phyloP scores from a whole-genome alignment of 35 echinoderm and acorn worm genomes.

The Hemicentrotus pulcherrimus region DNA sequence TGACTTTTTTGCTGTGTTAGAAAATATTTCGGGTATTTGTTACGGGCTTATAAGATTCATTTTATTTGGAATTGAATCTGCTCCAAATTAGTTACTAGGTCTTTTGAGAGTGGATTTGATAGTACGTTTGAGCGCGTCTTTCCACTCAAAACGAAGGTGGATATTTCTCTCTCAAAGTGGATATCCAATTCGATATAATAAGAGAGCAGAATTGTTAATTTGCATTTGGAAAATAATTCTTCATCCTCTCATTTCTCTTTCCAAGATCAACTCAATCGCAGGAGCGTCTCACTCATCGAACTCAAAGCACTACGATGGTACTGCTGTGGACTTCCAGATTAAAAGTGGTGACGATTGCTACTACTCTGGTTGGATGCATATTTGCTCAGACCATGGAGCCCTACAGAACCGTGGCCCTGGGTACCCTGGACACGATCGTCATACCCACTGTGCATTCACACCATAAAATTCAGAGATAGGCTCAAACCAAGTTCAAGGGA shows the following conservation, averaged over 20 bases:
- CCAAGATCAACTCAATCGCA: conserved; percentile 74
- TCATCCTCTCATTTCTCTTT: not conserved
- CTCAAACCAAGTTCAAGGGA: too few species aligned
- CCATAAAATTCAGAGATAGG: conserved; percentile 40
- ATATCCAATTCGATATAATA: not conserved
- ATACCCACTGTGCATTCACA: conserved; percentile 88
- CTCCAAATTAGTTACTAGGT: too few species aligned
- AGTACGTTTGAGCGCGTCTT: too few species aligned
- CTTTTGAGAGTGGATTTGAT: too few species aligned
- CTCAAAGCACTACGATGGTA: conserved; percentile 84
- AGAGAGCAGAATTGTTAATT: too few species aligned
- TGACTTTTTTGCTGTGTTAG: too few species aligned
- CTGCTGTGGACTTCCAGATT: conserved; percentile 90
- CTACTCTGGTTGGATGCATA: conserved; percentile 66
- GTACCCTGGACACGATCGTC: conserved; percentile 68
- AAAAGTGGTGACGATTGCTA: not conserved
- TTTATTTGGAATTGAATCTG: too few species aligned
- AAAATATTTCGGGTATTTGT: too few species aligned
- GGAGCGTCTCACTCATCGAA: conserved; percentile 80
- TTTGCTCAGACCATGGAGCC: conserved; percentile 57
- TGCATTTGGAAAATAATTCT: too few species aligned
- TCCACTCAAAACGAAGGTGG: too few species aligned
- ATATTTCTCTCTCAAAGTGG: too few species aligned
- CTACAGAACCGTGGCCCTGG: conserved; percentile 82
- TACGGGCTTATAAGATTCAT: too few species aligned